Percentiles rank a stretch among this genome's conserved stretches.
Evolutionary conservation across 2,888 invertebrate genomes (phyloP).

Genomic region (Tryphoninae sp.): DNA sequence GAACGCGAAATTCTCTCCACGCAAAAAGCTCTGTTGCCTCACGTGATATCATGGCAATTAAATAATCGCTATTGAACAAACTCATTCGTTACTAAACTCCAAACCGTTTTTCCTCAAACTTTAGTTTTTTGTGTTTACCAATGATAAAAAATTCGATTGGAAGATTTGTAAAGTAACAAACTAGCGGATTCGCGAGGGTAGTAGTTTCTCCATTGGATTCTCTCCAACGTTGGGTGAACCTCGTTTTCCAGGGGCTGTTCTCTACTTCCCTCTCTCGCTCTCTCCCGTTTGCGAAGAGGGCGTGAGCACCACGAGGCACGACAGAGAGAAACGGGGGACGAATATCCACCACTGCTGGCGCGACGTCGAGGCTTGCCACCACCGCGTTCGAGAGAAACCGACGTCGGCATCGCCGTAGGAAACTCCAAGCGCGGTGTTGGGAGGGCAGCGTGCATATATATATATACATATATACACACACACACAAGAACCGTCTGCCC

Average conservation of each 20-base stretch:
- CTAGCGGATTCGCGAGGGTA: too few relatives aligned
- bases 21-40: slow-evolving; percentile 16
- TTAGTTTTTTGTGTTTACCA: too few relatives aligned
- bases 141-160: too few relatives aligned
- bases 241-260: slow-evolving; percentile 9
- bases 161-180: too few relatives aligned
- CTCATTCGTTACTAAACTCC: background rate
- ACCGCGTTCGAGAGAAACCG: slow-evolving; percentile 16
- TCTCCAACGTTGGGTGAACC: background rate
- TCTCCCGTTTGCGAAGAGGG: slow-evolving; percentile 51
- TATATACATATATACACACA: background rate
- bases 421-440: slow-evolving; percentile 45
- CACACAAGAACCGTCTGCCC: slow-evolving; percentile 26
- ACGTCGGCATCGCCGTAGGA: slow-evolving; percentile 46
- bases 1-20: background rate
- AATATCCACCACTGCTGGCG: slow-evolving; percentile 57
- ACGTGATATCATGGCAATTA: background rate
- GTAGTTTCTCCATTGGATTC: too few relatives aligned
- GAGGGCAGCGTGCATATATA: slow-evolving; percentile 38
- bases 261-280: slow-evolving; percentile 54
- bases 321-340: slow-evolving; percentile 40
- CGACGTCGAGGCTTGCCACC: slow-evolving; percentile 47
- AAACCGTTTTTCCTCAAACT: background rate
- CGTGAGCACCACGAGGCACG: slow-evolving; percentile 3
- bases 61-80: background rate